Evolutionary conservation across 2,888 invertebrate species (phyloP).

Genomic region (Tachina lurida): DNA sequence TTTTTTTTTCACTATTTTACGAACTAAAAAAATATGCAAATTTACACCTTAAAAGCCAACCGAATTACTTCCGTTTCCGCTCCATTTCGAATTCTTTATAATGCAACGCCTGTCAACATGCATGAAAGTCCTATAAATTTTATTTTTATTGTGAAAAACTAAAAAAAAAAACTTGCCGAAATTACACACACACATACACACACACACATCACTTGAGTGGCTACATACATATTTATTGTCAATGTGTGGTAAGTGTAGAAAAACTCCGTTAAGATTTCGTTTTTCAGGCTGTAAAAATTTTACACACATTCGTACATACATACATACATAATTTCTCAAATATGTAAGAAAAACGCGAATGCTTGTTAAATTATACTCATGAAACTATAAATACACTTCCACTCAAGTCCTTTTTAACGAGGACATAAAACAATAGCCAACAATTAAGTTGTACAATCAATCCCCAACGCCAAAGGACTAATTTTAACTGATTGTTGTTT

Average conservation of each 20-base stretch:
- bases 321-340: background rate
- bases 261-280: conserved; percentile 71
- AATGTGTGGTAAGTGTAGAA: conserved; percentile 54
- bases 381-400: background rate
- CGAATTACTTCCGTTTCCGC: conserved; percentile 71
- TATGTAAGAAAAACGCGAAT: conserved; percentile 31
- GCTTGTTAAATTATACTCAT: conserved; percentile 54
- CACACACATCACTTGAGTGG: background rate
- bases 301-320: conserved; percentile 21
- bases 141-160: conserved; percentile 43
- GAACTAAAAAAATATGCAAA: conserved; percentile 63
- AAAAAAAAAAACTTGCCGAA: conserved; percentile 29
- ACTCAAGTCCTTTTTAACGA: conserved; percentile 38
- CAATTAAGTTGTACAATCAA: conserved; percentile 66
- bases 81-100: conserved; percentile 70
- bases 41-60: conserved; percentile 68
- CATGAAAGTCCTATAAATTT: conserved; percentile 71
- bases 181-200: conserved; percentile 15
- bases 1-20: background rate
- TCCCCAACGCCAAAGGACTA: conserved; percentile 40
- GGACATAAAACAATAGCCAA: conserved; percentile 53
- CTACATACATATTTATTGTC: background rate
- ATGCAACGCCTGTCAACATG: conserved; percentile 72
- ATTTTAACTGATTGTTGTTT: conserved; percentile 34
- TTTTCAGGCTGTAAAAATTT: conserved; percentile 69